phyloP scores from a whole-genome alignment of 2,888 invertebrate genomes.

The Didymodactylos carnosus region DNA sequence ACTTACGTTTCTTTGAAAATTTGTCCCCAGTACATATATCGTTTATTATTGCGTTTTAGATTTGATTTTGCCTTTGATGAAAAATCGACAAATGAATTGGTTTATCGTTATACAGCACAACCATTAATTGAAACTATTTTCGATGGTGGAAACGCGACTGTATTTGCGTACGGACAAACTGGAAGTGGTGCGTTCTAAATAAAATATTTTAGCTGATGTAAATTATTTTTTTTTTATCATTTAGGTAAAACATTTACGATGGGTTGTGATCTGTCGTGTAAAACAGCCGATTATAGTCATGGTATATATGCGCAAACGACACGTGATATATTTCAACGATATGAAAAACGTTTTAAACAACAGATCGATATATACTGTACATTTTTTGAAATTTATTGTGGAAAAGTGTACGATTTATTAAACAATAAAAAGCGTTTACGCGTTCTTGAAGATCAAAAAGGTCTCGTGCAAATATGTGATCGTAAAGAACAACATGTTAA shows the following conservation, averaged over 20 bases:
- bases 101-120: conserved; percentile 75
- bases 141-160: conserved; percentile 95
- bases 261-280: conserved; percentile 12
- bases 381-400: conserved; percentile 98
- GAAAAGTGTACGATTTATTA: conserved; percentile 51
- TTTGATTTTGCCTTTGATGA: conserved; percentile 99
- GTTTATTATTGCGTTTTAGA: conserved; percentile 47
- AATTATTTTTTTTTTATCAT: neutral
- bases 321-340: conserved; percentile 69
- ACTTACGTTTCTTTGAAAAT: no score
- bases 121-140: conserved; percentile 91
- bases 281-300: conserved; percentile 5
- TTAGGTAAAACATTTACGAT: conserved; percentile 48
- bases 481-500: conserved; percentile 80
- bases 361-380: conserved; percentile 74
- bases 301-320: conserved; percentile 36
- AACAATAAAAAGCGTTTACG: conserved; percentile 80
- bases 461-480: conserved; percentile 89
- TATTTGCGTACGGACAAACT: conserved; percentile 98
- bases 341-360: conserved; percentile 54
- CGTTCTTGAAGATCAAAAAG: conserved; percentile 87
- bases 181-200: conserved; percentile 62
- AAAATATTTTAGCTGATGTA: conserved; percentile 34
- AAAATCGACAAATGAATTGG: conserved; percentile 73
- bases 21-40: neutral